Percentiles rank a stretch among this genome's conserved stretches.
phyloP scores from a whole-genome alignment of 1,140 invertebrate genomes.

The Camponotus vicinus region DNA sequence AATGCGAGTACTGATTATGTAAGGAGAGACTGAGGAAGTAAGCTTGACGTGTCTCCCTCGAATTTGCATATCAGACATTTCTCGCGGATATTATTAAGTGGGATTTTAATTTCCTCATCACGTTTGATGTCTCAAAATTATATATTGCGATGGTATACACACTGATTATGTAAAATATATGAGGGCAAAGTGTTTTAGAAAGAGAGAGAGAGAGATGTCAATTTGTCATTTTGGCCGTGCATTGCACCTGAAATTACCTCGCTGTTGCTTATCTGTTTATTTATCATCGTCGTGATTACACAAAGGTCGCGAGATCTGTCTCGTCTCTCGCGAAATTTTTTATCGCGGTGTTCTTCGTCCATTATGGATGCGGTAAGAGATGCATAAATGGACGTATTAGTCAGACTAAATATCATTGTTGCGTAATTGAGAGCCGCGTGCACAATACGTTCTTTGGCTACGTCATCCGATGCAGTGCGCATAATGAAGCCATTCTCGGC shows the following conservation, averaged over 20 bases:
- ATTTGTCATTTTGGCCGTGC: not conserved
- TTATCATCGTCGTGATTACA: not conserved
- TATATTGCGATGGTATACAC: not conserved
- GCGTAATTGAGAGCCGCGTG: slow-evolving; percentile 29
- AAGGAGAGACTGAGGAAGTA: slow-evolving; percentile 49
- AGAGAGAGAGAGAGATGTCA: not conserved
- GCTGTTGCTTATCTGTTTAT: slow-evolving; percentile 1
- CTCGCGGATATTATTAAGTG: slow-evolving; percentile 1
- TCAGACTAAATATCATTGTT: slow-evolving; percentile 50
- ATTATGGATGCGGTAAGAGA: slow-evolving; percentile 4
- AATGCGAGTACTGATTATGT: slow-evolving; percentile 56
- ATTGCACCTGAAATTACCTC: slow-evolving; percentile 34
- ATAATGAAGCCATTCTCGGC: slow-evolving; percentile 38
- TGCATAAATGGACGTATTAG: not conserved
- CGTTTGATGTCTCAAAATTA: not conserved
- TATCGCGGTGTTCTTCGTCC: not conserved
- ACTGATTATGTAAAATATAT: not conserved
- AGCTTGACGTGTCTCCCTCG: slow-evolving; percentile 17
- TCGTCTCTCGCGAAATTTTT: slow-evolving; percentile 10
- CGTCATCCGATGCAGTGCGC: slow-evolving; percentile 22
- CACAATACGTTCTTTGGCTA: slow-evolving; percentile 12
- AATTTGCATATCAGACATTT: slow-evolving; percentile 26
- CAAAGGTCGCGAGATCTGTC: not conserved
- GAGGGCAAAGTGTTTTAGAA: not conserved
- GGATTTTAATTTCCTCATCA: not conserved